A percentile compares a stretch with the other conserved stretches of the same genome.
Conservation (phyloP, 2,113 vertebrate species). For the Chascanopsetta lugubris region DNA sequence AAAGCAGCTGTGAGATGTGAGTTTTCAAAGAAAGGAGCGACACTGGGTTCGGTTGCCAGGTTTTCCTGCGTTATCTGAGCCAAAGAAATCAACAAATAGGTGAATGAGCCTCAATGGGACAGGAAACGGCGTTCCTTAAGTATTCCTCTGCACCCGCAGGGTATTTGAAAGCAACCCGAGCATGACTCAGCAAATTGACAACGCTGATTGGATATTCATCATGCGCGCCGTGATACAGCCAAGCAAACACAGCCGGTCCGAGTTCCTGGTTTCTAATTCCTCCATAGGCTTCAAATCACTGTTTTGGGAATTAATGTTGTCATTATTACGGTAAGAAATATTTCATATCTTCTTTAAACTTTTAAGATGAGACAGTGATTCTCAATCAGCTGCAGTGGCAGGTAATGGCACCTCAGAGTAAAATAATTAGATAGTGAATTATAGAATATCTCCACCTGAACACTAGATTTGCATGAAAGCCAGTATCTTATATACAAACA, state of each 20-base stretch:
- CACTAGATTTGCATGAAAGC: neutral
- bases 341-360: neutral
- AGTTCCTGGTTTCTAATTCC: slow-evolving; percentile 46
- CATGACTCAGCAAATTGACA: slow-evolving; percentile 83
- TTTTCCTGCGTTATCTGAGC: slow-evolving; percentile 48
- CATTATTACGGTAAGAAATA: neutral
- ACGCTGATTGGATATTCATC: slow-evolving; percentile 80
- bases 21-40: slow-evolving; percentile 33
- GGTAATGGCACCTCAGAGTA: neutral
- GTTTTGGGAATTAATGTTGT: slow-evolving; percentile 6
- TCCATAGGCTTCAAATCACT: slow-evolving; percentile 30
- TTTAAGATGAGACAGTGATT: neutral
- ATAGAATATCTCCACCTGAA: neutral
- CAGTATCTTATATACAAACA: too few species aligned
- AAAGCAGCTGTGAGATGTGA: slow-evolving; percentile 44
- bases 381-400: neutral
- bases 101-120: slow-evolving; percentile 56
- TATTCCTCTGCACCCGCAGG: slow-evolving; percentile 63
- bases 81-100: slow-evolving; percentile 68
- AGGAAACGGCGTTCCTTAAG: slow-evolving; percentile 68
- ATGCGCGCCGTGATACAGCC: slow-evolving; percentile 56
- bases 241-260: slow-evolving; percentile 47
- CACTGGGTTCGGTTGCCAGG: slow-evolving; percentile 33
- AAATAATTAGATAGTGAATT: neutral
- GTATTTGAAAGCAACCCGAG: slow-evolving; percentile 75